Evolutionary conservation across 2,113 vertebrate genomes (phyloP).

Genomic region (Brachypodius melanocephalos): DNA sequence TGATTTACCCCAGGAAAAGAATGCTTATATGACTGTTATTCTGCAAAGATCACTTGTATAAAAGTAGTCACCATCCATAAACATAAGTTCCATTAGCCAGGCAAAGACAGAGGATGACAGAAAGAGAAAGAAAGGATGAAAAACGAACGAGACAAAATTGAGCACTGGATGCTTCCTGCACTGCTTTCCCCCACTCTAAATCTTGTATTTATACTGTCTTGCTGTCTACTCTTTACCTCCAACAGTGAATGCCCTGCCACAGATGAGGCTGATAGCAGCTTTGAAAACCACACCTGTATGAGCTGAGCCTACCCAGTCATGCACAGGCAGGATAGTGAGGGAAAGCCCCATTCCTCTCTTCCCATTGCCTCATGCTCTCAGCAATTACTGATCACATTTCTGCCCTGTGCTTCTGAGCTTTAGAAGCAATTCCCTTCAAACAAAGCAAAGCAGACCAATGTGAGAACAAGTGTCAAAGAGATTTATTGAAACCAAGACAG

Average conservation of each 20-base stretch:
- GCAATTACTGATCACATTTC: neutral
- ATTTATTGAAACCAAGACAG: neutral
- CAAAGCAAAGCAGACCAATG: neutral
- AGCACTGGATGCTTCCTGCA: fast-evolving
- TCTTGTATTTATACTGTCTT: neutral
- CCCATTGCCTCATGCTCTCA: neutral
- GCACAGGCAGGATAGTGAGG: neutral
- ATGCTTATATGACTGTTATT: neutral
- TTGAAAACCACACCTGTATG: neutral
- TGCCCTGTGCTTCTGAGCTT: neutral
- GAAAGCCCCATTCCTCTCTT: neutral
- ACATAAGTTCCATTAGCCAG: neutral
- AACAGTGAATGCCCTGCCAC: neutral
- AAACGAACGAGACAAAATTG: neutral
- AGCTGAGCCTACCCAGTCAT: neutral
- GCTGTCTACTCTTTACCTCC: neutral
- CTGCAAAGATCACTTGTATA: neutral
- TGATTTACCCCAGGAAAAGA: neutral
- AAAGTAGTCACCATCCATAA: neutral
- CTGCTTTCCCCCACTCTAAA: neutral
- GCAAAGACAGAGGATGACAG: fast-evolving
- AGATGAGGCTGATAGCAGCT: neutral
- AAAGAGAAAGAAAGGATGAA: neutral
- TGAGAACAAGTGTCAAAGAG: neutral
- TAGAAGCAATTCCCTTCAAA: neutral